Percentiles rank a stretch among this genome's conserved stretches.
These are phyloP conservation scores for Anarhynchus alexandrinus DNA, from an alignment of 2,113 vertebrate genomes.

Conservation along the genomic window DNA sequence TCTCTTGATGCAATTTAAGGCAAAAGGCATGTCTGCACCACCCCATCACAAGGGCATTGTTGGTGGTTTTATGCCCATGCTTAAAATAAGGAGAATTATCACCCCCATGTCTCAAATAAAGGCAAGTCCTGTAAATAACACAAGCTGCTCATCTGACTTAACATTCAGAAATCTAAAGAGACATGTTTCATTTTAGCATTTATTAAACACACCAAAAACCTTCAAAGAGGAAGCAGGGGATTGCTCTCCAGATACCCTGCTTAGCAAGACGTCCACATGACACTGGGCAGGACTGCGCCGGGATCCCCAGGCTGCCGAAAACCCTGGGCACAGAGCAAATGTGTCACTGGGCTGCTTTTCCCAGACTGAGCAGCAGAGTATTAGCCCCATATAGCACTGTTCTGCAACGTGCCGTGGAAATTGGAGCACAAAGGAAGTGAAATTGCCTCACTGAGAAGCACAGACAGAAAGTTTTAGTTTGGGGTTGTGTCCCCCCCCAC, in stretches of 20 bases:
- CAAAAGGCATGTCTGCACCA: neutral
- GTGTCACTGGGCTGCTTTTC: neutral
- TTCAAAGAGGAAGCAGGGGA: neutral
- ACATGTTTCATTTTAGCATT: neutral
- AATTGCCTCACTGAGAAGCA: neutral
- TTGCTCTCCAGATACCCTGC: neutral
- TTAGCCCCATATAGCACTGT: neutral
- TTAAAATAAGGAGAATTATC: neutral
- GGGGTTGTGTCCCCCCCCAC: no score
- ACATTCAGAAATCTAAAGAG: neutral
- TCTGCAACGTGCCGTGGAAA: accelerated
- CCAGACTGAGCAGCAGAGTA: neutral
- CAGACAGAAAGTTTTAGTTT: neutral
- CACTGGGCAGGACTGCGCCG: neutral
- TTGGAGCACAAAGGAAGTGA: neutral
- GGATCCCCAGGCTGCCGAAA: neutral
- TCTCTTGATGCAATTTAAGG: neutral
- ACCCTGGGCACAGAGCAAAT: neutral
- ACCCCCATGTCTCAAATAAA: neutral
- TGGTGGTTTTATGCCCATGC: neutral
- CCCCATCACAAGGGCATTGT: neutral
- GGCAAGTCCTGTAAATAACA: neutral
- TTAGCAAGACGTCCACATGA: neutral
- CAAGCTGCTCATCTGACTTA: neutral
- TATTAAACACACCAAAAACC: neutral